Evolutionary conservation across 1,140 invertebrate species (phyloP), one percentile per base, ranked within the genome.

Genomic region (Physella acuta): DNA sequence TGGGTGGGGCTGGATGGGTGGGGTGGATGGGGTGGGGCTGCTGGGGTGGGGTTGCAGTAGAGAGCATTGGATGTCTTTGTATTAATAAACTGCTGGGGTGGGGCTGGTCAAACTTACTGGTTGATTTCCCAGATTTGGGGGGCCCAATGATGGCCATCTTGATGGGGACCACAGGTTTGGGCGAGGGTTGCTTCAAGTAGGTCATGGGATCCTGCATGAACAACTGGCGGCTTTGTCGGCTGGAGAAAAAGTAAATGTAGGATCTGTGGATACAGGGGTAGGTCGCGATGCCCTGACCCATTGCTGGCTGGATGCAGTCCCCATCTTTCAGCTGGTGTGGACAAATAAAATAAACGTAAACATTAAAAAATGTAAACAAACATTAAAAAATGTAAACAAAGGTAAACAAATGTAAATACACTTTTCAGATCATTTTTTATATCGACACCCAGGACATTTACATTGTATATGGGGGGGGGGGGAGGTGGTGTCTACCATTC

Each of bases 91-190:
- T n/a, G n/a, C n/a, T n/a, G n/a, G n/a, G n/a, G n/a, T n/a, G n/a
- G n/a, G n/a, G n/a, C n/a, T n/a, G n/a, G n/a, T n/a, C 36, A 31
- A 11, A 80, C 80, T 80, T 75, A 85, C 84, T 74, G 61, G 84
- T 78, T 3, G 84, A 85, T 81, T 86, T 86, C 28, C 85, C 84
- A 52, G 80, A 80, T 66, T 85, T 86, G 26, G 85, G 85, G 61
- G 84, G 84, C n/a, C 85, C 85, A 55, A 85, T 75, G 33, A 86
- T 78, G 24, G 81, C 79, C 62, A 86, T 72, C 55, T 77, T 78
- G 59, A 86, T 79, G 20, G 85, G 85, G 20, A 86, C 82, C 16
- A 85, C 80, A 34, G 82, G 79, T 75, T 82, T 83, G 28, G 85
- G 81, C 37, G 80, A 77, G 0, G 77, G 70, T 59, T 83, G 81